Evolutionary conservation across 92 coral and sea anemone genomes (phyloP).

Genomic region (Bergia puertoricense): DNA sequence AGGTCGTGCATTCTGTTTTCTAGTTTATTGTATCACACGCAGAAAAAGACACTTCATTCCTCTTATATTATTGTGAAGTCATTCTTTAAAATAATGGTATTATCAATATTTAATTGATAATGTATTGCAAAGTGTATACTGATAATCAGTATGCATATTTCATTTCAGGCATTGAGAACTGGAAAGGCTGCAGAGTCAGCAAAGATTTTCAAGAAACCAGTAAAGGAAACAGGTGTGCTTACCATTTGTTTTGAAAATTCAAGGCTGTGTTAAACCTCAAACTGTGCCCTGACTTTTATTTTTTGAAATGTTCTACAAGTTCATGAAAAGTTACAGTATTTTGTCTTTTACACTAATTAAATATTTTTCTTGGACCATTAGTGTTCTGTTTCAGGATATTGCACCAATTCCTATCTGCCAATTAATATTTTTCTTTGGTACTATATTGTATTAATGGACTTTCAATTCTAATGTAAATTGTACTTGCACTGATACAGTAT

Average conservation of each 20-base stretch:
- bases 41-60: no score
- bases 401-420: background rate
- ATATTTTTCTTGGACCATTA: background rate
- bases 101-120: no score
- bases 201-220: constrained; percentile 53
- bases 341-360: background rate
- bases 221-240: constrained; percentile 48
- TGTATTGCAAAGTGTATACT: no score
- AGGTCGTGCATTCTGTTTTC: no score
- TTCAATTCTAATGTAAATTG: no score
- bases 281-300: no score
- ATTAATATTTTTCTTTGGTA: background rate
- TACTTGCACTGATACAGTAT: no score
- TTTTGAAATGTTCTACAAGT: no score
- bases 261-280: background rate
- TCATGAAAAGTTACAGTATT: background rate
- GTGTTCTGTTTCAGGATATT: background rate
- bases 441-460: background rate
- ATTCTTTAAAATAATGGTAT: no score
- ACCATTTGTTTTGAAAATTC: background rate
- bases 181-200: constrained; percentile 64
- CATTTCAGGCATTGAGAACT: constrained; percentile 72
- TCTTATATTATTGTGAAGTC: no score
- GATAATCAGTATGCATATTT: background rate
- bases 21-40: no score